A percentile compares a stretch with the other conserved stretches of the same genome.
These are phyloP conservation scores for Sprattus sprattus DNA, from an alignment of 2,113 vertebrate species.

Conservation along the genomic window DNA sequence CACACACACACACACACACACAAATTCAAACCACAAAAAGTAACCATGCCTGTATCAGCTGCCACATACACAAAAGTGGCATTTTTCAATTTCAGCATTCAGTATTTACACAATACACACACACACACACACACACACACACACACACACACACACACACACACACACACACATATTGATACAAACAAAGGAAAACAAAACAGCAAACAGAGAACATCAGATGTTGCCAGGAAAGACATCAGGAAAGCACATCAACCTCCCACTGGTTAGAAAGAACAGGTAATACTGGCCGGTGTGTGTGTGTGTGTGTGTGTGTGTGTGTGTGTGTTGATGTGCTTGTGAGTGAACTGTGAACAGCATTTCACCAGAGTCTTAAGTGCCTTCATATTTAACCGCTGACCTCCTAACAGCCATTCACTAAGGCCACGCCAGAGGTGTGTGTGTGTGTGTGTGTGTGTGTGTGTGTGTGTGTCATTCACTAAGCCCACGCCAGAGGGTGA, in stretches of 20 bases:
- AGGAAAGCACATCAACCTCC: not conserved
- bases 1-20: not conserved
- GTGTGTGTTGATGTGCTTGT: not conserved
- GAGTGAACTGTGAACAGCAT: not conserved
- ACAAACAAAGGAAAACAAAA: not conserved
- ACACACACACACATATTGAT: not conserved
- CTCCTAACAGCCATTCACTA: not conserved
- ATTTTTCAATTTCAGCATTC: not conserved
- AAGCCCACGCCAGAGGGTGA: not conserved
- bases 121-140: constrained; percentile 17
- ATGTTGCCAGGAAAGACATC: not conserved
- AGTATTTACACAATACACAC: not conserved
- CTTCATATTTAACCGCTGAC: not conserved
- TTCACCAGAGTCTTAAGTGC: not conserved
- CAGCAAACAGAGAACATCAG: not conserved
- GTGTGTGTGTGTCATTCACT: no score
- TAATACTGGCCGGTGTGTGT: not conserved
- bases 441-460: no score
- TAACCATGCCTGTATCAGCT: not conserved
- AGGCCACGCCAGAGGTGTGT: not conserved
- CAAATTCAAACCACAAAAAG: not conserved
- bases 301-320: not conserved
- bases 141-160: constrained; percentile 22
- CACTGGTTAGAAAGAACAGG: not conserved
- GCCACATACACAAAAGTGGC: not conserved